Evolutionary conservation across 1,140 invertebrate species (phyloP).

Genomic region (Euwallacea fornicatus): DNA sequence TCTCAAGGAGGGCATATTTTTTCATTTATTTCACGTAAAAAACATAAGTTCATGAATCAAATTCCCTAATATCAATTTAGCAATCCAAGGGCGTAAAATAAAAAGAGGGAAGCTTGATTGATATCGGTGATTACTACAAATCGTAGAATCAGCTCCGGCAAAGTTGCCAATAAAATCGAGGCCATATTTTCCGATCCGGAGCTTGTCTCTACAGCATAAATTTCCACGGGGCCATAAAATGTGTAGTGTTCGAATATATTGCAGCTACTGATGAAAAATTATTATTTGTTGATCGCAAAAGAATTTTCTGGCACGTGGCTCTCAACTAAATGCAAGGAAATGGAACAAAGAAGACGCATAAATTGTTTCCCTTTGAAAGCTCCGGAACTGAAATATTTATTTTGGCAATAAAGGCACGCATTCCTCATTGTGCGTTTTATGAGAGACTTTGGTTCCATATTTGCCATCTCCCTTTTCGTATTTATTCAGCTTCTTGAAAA

Average conservation of each 20-base stretch:
- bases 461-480: neutral
- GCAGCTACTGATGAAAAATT: neutral
- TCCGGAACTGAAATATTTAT: constrained; percentile 8
- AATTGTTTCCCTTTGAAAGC: constrained; percentile 7
- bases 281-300: neutral
- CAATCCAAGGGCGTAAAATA: constrained; percentile 1
- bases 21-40: neutral
- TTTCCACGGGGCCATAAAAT: constrained; percentile 11
- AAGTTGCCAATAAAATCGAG: constrained; percentile 24
- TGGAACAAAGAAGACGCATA: constrained; percentile 1
- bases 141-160: constrained; percentile 26
- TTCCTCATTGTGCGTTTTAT: constrained; percentile 11
- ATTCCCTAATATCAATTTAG: constrained; percentile 1
- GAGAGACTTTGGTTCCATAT: constrained; percentile 7
- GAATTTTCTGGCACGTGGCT: neutral
- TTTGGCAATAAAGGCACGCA: constrained; percentile 8
- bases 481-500: constrained; percentile 2
- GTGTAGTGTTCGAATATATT: constrained; percentile 4
- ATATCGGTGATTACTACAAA: constrained; percentile 22
- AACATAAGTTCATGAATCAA: neutral
- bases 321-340: too few species aligned
- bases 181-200: constrained; percentile 25
- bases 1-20: neutral
- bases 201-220: constrained; percentile 25
- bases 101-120: constrained; percentile 13